Conservation (phyloP, 2,888 invertebrate genomes). For the Troides helena region DNA sequence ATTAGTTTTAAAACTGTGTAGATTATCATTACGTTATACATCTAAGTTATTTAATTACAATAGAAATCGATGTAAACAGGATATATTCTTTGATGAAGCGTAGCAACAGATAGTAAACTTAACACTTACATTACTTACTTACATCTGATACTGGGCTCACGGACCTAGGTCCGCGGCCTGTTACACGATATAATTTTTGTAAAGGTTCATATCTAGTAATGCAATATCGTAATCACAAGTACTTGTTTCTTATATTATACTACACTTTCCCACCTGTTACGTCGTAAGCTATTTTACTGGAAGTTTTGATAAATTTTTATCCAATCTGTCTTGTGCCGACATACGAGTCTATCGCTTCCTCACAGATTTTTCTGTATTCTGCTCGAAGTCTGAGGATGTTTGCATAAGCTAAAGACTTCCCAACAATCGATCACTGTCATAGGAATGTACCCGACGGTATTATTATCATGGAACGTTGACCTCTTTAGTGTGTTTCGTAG, state of each 20-base stretch:
- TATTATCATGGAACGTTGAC: conserved; percentile 70
- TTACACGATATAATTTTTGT: no score
- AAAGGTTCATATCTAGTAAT: not conserved
- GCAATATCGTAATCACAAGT: not conserved
- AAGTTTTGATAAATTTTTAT: conserved; percentile 29
- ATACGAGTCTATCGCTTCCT: conserved; percentile 51
- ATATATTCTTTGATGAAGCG: conserved; percentile 7
- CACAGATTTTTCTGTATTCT: conserved; percentile 59
- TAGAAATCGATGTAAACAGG: no score
- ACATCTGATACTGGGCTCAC: no score
- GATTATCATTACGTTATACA: no score
- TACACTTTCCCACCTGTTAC: conserved; percentile 35
- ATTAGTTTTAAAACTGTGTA: no score
- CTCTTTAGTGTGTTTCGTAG: conserved; percentile 60
- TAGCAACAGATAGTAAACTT: not conserved
- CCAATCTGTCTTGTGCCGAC: conserved; percentile 60
- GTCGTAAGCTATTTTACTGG: conserved; percentile 38
- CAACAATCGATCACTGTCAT: conserved; percentile 75
- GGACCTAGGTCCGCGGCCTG: no score
- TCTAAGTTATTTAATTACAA: no score
- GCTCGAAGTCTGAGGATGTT: conserved; percentile 56
- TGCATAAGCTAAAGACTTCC: conserved; percentile 67
- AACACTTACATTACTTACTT: no score
- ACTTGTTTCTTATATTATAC: not conserved
- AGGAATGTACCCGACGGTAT: conserved; percentile 55